Percentiles rank a stretch among this genome's conserved stretches.
phyloP scores from a whole-genome alignment of 2,113 vertebrate genomes.

The Picathartes gymnocephalus region DNA sequence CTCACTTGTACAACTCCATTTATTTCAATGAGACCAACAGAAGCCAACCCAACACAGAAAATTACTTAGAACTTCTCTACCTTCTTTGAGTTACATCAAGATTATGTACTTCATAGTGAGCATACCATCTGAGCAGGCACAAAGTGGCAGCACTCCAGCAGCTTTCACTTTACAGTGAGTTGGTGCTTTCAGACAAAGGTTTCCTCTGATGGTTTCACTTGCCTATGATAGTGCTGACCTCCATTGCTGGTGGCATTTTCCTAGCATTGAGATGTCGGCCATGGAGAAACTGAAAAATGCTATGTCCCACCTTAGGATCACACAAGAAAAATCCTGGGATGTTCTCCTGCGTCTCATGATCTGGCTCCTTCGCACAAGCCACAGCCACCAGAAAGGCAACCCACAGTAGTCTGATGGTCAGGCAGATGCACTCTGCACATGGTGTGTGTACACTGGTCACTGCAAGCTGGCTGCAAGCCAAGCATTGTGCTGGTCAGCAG shows the following conservation, averaged over 20 bases:
- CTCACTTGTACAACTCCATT: background rate
- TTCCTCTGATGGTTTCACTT: background rate
- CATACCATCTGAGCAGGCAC: background rate
- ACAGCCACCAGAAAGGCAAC: background rate
- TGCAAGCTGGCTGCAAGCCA: background rate
- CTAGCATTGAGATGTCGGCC: rapidly evolving
- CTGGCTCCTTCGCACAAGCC: background rate
- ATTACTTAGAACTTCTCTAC: background rate
- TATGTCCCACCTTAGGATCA: background rate
- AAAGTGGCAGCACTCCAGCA: background rate
- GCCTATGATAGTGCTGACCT: background rate
- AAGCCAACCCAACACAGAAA: background rate
- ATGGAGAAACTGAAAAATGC: background rate
- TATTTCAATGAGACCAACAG: background rate
- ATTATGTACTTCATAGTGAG: background rate
- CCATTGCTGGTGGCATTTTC: background rate
- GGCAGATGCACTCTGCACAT: background rate
- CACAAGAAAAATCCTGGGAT: background rate
- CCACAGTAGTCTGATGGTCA: background rate
- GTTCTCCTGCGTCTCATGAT: background rate
- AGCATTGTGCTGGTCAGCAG: background rate
- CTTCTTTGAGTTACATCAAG: background rate
- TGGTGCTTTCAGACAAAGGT: background rate
- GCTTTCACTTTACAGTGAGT: background rate
- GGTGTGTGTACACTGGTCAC: rapidly evolving